Evolutionary conservation across 1,140 invertebrate species (phyloP), one percentile per base, ranked within the genome.

Genomic region (Microplitis mediator): DNA sequence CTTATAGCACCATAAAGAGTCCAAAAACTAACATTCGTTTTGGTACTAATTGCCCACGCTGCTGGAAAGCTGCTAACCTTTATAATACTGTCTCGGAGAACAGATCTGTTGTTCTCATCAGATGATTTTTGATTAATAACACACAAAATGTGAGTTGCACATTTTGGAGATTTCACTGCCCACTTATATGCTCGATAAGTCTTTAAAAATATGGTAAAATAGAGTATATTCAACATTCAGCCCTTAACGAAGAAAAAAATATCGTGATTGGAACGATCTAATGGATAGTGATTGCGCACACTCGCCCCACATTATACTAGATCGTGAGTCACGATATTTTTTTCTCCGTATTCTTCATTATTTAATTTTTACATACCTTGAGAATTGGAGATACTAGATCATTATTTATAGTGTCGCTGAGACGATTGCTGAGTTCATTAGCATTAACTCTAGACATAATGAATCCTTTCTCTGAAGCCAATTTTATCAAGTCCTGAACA

Each of bases 381-480:
- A 94, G 88, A 16, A 94, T 88, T 0, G 93, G 93, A 78, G 93
- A 92, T 45, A 95, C 92, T 16, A 95, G 89, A 83, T 94, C 93
- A 76, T 93, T 86, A 84, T 95, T 95, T 16, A 95, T 89, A 1
- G 92, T 92, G 73, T 95, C 92, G 16, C 92, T 93, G 31, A 95
- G 78, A 81, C 91, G 91, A 78, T 92, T 90, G n/a, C 92, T 93
- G 0, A 95, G 84, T 74, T 92, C 91, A 79, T 90, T 89, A 39
- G 90, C 85, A 78, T 90, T 89, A 23, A 90, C 86, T 11, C 87
- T 84, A 3, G 83, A 88, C 79, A 90, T 89, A 34, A 90, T 85
- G 58, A 92, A 87, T 6, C 92, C 90, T 72, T 91, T 90, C 39
- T 90, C 84, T 68, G 93, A 90, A 1, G 91, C 92, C 75, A 94